Conservation (phyloP, 2,888 invertebrate species). For the Gymnoscelis rufifasciata region DNA sequence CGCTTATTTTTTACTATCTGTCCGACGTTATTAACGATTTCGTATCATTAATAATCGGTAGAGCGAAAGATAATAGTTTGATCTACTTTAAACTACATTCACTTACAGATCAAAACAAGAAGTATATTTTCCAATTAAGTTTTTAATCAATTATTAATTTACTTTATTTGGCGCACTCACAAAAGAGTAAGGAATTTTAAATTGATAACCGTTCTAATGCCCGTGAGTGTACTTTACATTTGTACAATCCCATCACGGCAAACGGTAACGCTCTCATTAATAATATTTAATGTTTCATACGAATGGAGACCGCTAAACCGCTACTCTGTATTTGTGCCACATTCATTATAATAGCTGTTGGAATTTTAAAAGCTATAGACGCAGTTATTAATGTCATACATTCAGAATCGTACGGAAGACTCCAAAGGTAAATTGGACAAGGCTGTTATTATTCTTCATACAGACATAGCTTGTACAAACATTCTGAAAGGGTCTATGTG, state of each 20-base stretch:
- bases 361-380: constrained; percentile 23
- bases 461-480: background rate
- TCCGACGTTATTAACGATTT: constrained; percentile 68
- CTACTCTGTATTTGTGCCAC: constrained; percentile 27
- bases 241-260: constrained; percentile 47
- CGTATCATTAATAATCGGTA: constrained; percentile 69
- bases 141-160: too few species aligned
- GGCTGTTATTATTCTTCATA: constrained; percentile 1
- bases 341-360: constrained; percentile 22
- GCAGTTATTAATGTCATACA: constrained; percentile 26
- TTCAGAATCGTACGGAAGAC: constrained; percentile 20
- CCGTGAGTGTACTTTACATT: constrained; percentile 9
- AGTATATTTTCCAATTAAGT: too few species aligned
- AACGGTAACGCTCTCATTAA: constrained; percentile 53
- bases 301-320: constrained; percentile 41
- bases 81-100: constrained; percentile 22
- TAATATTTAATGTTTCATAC: constrained; percentile 59
- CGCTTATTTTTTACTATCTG: constrained; percentile 64
- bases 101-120: background rate
- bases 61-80: constrained; percentile 60
- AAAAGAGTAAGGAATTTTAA: background rate
- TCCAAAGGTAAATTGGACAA: constrained; percentile 20
- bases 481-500: background rate
- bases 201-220: background rate
- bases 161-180: too few species aligned